phyloP scores from a whole-genome alignment of 2,113 vertebrate genomes.

The Laticauda colubrina region DNA sequence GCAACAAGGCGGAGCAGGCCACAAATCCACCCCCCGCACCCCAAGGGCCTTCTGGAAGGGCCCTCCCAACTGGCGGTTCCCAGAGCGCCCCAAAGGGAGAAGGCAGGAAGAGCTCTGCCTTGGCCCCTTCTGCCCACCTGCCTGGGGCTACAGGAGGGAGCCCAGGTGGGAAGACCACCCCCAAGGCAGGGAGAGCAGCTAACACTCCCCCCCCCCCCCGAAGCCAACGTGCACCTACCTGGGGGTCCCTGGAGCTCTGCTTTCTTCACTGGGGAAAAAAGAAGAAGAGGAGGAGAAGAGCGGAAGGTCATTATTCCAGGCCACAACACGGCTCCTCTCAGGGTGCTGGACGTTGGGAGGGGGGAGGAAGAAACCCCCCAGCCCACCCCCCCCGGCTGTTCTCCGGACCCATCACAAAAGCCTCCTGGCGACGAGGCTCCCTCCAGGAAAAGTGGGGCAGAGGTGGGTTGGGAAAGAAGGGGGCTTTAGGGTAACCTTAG shows the following conservation, averaged over 20 bases:
- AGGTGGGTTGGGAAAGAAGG: neutral
- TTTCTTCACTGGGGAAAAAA: conserved; percentile 73
- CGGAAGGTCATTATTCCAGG: neutral
- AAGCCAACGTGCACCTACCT: conserved; percentile 41
- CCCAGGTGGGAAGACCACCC: neutral
- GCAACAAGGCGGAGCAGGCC: neutral
- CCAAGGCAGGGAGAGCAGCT: neutral
- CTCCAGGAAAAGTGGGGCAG: neutral
- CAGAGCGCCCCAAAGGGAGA: neutral
- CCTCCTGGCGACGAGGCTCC: neutral
- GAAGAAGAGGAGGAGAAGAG: conserved; percentile 9
- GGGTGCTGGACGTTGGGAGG: neutral
- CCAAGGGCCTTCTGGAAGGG: neutral
- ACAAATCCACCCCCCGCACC: neutral
- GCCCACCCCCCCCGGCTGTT: neutral
- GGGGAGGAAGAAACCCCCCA: neutral
- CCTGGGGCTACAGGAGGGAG: neutral
- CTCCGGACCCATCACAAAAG: neutral
- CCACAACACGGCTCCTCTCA: neutral
- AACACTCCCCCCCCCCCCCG: neutral
- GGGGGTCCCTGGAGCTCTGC: conserved; percentile 77
- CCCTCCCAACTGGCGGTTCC: neutral
- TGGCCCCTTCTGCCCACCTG: neutral
- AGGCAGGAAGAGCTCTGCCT: neutral
- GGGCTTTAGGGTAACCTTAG: neutral